Base-by-base conservation (phyloP, 2,888 invertebrate genomes). In the Busseola fusca region DNA sequence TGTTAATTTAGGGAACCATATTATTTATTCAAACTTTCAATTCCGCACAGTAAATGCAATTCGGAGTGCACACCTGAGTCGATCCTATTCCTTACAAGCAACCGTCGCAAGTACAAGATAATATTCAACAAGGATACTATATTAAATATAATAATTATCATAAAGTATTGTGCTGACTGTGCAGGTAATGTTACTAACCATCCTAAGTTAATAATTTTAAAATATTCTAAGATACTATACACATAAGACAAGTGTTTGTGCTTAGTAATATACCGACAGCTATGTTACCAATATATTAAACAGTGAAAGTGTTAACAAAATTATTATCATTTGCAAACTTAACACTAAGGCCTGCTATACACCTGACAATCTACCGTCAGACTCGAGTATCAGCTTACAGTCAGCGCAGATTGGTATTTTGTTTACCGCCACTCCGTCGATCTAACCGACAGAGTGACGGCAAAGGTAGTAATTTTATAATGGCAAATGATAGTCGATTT, bases 81-180 rank as follows among this genome's bases (percentile, higher is more conserved):
- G 50, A 74, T 63, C 67, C 30, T 45, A 52, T 57, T 74, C 50
- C 59, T 82, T 74, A 76, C 81, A 83, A 82, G 83, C 74, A 76
- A 80, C 78, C 79, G 80, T 80, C 86, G 75, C 84, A 67, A 76
- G 75, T 75, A 75, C 76, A 75, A 73, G 64, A 72, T 79, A 85
- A 84, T 81, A 82, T 83, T 85, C 81, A 88, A 87, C 86, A 87
- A 85, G 79, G 82, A 75, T 84, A 80, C 85, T 87, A 88, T 82
- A 64, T 64, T 81, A 83, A n/a, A 71, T 77, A 63, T 68, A 72
- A 86, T 88, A 90, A 88, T 86, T 85, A 84, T 87, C 87, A 84
- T 86, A 84, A 84, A 78, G 78, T 85, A 88, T 90, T 92, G 94
- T 94, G 94, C 94, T 87, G 89, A 91, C 86, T 89, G 94, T 94